Conservation (phyloP, 1,140 invertebrate species). For the Heliconius hewitsoni region DNA sequence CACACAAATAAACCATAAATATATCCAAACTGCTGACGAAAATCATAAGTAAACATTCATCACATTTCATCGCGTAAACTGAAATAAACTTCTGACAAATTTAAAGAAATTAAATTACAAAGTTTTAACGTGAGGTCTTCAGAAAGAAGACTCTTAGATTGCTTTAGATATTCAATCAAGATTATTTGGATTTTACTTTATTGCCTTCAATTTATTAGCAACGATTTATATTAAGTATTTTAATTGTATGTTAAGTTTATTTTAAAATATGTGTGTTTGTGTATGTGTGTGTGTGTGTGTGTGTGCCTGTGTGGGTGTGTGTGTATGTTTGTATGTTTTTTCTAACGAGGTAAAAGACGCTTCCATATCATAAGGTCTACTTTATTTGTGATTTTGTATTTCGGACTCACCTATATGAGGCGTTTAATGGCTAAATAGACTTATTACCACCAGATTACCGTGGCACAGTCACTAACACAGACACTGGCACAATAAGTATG, state of each 20-base stretch:
- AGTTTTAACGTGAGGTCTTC: slow-evolving; percentile 8
- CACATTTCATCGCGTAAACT: neutral
- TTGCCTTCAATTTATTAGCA: neutral
- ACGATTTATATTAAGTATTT: neutral
- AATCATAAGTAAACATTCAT: slow-evolving; percentile 2
- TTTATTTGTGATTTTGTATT: too few species aligned
- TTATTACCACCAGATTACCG: too few species aligned
- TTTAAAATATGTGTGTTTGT: neutral
- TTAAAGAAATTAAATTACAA: slow-evolving; percentile 17
- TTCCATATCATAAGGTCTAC: too few species aligned
- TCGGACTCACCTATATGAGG: too few species aligned
- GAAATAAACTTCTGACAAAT: neutral
- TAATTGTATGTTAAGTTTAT: neutral
- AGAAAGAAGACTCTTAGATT: neutral
- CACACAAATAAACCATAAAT: neutral
- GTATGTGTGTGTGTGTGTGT: too few species aligned
- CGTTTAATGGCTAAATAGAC: too few species aligned
- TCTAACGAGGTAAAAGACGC: too few species aligned
- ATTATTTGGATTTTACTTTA: neutral
- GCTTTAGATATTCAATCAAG: slow-evolving; percentile 10
- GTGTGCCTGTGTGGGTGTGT: too few species aligned
- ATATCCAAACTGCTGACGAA: neutral
- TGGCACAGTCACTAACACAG: too few species aligned
- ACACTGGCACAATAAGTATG: too few species aligned
- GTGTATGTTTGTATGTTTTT: too few species aligned